Percentiles rank a stretch among this genome's conserved stretches.
Evolutionary conservation across 2,888 invertebrate genomes (phyloP).

Genomic region (Meteorus colon): DNA sequence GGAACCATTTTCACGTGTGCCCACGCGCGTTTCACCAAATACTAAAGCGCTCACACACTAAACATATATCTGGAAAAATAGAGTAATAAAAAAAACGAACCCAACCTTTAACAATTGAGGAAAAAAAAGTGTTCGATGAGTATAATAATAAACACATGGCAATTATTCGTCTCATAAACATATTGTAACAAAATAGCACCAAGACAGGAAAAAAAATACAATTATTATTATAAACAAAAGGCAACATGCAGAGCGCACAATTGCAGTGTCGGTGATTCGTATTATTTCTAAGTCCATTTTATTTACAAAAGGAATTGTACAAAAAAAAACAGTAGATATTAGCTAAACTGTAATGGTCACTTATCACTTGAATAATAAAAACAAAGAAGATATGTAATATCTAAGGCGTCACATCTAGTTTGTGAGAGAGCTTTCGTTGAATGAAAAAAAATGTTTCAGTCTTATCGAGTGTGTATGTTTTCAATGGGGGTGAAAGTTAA

Average conservation of each 20-base stretch:
- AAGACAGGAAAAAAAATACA: constrained; percentile 45
- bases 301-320: constrained; percentile 60
- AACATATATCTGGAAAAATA: constrained; percentile 72
- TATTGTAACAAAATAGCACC: constrained; percentile 41
- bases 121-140: constrained; percentile 51
- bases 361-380: constrained; percentile 18
- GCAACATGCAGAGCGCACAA: constrained; percentile 68
- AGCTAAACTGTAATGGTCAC: constrained; percentile 17
- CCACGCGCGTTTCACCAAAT: constrained; percentile 46
- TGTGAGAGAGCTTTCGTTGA: constrained; percentile 20
- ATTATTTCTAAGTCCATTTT: constrained; percentile 63
- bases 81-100: constrained; percentile 59
- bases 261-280: constrained; percentile 47
- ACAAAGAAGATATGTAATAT: not conserved
- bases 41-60: constrained; percentile 56
- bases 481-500: constrained; percentile 8
- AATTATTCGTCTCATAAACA: constrained; percentile 46
- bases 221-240: constrained; percentile 38
- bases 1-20: constrained; percentile 33
- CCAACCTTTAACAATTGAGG: constrained; percentile 65
- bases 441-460: constrained; percentile 24
- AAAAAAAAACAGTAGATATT: constrained; percentile 8
- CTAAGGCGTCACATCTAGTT: constrained; percentile 24
- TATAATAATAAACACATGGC: constrained; percentile 52
- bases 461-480: constrained; percentile 25